Percentiles rank a stretch among this genome's conserved stretches.
These are phyloP conservation scores for Lepidonotus clava DNA, from an alignment of 2,888 invertebrate genomes.

Conservation along the genomic window DNA sequence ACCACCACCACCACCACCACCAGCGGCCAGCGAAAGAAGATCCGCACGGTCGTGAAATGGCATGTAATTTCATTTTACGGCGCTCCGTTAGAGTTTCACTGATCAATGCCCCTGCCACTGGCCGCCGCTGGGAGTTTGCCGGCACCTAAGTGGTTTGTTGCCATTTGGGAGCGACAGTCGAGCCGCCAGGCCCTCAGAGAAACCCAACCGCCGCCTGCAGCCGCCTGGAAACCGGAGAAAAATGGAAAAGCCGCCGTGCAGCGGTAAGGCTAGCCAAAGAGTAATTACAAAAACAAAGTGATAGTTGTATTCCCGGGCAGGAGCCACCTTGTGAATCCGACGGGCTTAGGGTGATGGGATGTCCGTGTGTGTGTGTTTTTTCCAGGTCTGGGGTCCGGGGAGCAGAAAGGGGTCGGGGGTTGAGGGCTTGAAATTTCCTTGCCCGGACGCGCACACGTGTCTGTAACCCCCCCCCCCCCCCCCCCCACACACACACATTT, in stretches of 20 bases:
- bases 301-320: constrained; percentile 10
- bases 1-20: background rate
- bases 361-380: no score
- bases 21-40: background rate
- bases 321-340: constrained; percentile 14
- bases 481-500: no score
- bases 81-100: constrained; percentile 11
- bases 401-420: no score
- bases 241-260: constrained; percentile 45
- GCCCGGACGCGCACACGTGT: no score
- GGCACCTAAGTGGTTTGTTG: constrained; percentile 40
- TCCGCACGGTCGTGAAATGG: constrained; percentile 18
- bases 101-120: background rate
- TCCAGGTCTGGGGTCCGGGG: no score
- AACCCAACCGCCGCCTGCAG: background rate
- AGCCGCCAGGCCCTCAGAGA: constrained; percentile 2
- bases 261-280: constrained; percentile 34
- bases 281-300: constrained; percentile 54
- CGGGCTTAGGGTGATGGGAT: background rate
- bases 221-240: constrained; percentile 24
- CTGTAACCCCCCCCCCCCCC: no score
- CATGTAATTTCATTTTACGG: constrained; percentile 56
- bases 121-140: constrained; percentile 7
- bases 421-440: no score
- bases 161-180: background rate